Percentiles rank a stretch among this genome's conserved stretches.
Evolutionary conservation across 2,113 vertebrate genomes (phyloP).

Genomic region (Vulpes vulpes): DNA sequence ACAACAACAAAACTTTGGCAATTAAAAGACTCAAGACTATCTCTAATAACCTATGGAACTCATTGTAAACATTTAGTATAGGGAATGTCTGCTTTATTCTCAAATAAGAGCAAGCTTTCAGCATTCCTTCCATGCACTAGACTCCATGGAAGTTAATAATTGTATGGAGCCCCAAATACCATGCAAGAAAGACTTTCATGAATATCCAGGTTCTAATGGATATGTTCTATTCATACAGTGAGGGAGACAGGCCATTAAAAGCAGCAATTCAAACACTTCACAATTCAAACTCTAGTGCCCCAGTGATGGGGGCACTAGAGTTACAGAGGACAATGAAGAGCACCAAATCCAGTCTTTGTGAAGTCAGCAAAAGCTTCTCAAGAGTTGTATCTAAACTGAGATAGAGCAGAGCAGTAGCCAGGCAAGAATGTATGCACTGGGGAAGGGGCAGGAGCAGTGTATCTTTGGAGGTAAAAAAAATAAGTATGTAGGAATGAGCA

Average conservation of each 20-base stretch:
- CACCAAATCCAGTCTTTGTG: neutral
- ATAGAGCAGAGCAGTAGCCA: neutral
- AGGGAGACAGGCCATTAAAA: neutral
- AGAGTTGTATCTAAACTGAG: neutral
- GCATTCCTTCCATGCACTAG: neutral
- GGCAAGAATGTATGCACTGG: neutral
- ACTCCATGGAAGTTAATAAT: neutral
- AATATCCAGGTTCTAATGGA: neutral
- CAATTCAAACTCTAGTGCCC: too few species aligned
- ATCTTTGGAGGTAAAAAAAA: neutral
- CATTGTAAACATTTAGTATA: neutral
- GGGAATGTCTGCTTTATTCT: conserved; percentile 11
- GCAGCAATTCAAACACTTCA: neutral
- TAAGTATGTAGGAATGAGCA: neutral
- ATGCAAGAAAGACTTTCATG: neutral
- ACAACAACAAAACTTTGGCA: neutral
- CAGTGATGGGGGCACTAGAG: neutral
- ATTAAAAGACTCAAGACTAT: conserved; percentile 31
- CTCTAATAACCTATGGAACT: neutral
- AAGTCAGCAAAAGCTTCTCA: neutral
- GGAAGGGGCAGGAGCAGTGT: neutral
- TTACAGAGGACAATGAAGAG: neutral
- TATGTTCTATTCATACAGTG: neutral
- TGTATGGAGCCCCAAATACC: neutral
- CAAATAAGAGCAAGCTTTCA: neutral